phyloP scores from a whole-genome alignment of 2,113 vertebrate genomes.

The Sylvietta virens region DNA sequence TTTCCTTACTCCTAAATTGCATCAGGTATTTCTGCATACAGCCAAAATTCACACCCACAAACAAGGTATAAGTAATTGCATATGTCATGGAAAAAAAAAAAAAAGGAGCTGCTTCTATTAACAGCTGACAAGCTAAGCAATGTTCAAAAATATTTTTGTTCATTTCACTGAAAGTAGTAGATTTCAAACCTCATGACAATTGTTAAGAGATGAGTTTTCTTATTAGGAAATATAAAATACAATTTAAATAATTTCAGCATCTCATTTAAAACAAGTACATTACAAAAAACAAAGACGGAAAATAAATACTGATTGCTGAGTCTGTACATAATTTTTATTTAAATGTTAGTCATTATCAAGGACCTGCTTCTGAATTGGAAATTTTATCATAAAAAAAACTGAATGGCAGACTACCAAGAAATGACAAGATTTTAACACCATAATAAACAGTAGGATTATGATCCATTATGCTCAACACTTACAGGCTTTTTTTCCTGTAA shows the following conservation, averaged over 20 bases:
- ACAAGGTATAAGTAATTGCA: neutral
- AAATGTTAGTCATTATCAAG: neutral
- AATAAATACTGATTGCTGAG: neutral
- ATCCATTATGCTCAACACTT: constrained; percentile 3
- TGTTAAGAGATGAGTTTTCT: neutral
- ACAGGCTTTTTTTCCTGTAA: neutral
- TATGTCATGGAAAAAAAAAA: neutral
- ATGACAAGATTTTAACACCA: constrained; percentile 1
- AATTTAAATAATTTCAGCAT: neutral
- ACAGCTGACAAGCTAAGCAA: neutral
- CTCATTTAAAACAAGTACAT: neutral
- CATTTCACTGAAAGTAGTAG: neutral
- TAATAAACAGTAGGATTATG: neutral
- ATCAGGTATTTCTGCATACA: neutral
- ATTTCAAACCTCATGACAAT: neutral
- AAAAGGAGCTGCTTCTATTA: neutral
- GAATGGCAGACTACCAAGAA: neutral
- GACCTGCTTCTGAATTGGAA: neutral
- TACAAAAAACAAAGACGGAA: neutral
- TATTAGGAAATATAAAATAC: neutral
- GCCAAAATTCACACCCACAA: neutral
- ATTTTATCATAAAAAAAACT: neutral
- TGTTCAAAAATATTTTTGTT: neutral
- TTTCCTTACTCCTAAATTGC: neutral
- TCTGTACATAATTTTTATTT: neutral